Evolutionary conservation across 2,888 invertebrate genomes (phyloP), one percentile per base, ranked within the genome.

Genomic region (Tanytarsus gracilentus): DNA sequence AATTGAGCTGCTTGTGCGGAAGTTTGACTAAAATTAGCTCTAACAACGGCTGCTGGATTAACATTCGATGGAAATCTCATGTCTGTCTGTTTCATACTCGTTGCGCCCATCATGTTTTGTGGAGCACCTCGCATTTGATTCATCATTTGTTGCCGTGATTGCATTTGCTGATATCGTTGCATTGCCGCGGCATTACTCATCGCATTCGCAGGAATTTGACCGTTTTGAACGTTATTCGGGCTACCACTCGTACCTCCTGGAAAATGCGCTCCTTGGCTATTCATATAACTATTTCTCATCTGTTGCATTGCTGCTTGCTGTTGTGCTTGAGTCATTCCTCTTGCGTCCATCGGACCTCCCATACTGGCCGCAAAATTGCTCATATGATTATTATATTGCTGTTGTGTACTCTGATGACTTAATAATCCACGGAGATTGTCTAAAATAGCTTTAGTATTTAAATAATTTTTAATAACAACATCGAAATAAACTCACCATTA

Each of bases 321-420:
- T 39, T 58, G 60, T 4, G 39, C 26, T 9, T 3, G 36, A 2
- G 60, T 33, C 16, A 50, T 50, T 23, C 26, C 33, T n/a, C 50
- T 25, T 11, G 52, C 2, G 21, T 59, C 48, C 16, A 59, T 40
- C n/a, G n/a, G n/a, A n/a, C n/a, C n/a, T 33, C 33, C 25, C 49
- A 60, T 50, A 16, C 14, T 23, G 2, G 56, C 40, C 1, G 26
- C 44, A 11, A 21, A 49, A 25, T 59, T 59, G n/a, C 29, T 49
- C 30, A 59, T 30, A 11, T 21, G 39, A 9, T 36, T 14, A 18
- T 49, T 23, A 61, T 71, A 71, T 9, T 36, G 36, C n/a, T 33
- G 36, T 16, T 60, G 60, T 11, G 21, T 11, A 61, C 71, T 71
- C 68, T 73, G 73, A 66, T 72, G 73, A 64, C 73, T 74, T 63